Base-by-base conservation (phyloP, 2,797 vertebrate species). In the Neopelma chrysocephalum region DNA sequence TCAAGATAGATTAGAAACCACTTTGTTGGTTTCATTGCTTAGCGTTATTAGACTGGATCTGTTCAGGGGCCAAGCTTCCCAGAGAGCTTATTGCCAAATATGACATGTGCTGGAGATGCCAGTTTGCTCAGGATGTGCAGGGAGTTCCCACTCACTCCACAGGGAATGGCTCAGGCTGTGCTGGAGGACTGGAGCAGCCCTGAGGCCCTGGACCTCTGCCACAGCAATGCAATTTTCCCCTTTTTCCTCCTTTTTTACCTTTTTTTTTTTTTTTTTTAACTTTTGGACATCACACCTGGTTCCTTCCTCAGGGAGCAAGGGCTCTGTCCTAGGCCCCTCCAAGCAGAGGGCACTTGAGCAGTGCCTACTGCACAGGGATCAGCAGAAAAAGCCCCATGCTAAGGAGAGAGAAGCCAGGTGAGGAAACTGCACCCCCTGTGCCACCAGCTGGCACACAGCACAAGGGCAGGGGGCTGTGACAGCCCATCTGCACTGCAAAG, bases 361-460 rank as follows among this genome's bases (percentile, higher is more conserved):
- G 48, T 12, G 14, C 15, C 43, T 3, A 3, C 3, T 20, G 64
- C 29, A 26, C 58, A 57, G 16, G 26, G 26, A 72, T 42, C 3
- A 43, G 36, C n/a, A 87, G 38, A 34, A 78, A n/a, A 29, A 48
- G 11, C 31, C 31, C 6, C 9, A 6, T 1, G 3, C 45, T 31
- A 50, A 58, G 80, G 25, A 60, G 38, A 32, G 42, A 53, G 60
- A 42, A 56, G 65, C 19, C 27, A 26, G 51, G 43, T 0, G 15
- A 72, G 40, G 22, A 66, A 51, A 31, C 23, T 1, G 29, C 75
- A 23, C 10, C 34, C 26, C 20, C 26, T 1, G 31, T 21, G 20
- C 38, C 58, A 27, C 51, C 0, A 0, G 47, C 9, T 1, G 0
- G 34, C 77, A 36, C 0, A 14, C 31, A 34, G 38, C 2, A 8